Conservation (phyloP, 2,113 vertebrate species). For the Zootoca vivipara region DNA sequence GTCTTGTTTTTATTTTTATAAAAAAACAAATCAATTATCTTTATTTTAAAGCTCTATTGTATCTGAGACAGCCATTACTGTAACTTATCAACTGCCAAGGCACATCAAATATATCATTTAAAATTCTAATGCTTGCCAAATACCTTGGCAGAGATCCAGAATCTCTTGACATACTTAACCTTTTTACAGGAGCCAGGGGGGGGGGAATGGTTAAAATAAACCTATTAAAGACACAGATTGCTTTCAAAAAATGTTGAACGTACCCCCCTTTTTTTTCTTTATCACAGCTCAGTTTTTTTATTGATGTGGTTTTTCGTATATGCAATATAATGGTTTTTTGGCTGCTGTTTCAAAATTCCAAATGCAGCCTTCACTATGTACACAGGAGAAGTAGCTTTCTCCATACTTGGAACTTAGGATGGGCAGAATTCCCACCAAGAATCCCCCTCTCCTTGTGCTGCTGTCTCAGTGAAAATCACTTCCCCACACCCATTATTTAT, state of each 20-base stretch:
- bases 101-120: conserved; percentile 38
- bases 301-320: neutral
- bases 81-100: conserved; percentile 45
- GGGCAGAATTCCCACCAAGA: too few relatives aligned
- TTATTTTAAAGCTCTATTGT: conserved; percentile 50
- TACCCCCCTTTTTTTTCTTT: neutral
- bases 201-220: conserved; percentile 29
- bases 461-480: neutral
- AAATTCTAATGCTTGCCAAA: conserved; percentile 39
- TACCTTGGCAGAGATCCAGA: conserved; percentile 49
- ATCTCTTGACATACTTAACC: conserved; percentile 38
- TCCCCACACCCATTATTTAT: too few relatives aligned
- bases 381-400: neutral
- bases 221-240: conserved; percentile 47
- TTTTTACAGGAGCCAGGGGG: conserved; percentile 28
- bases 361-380: neutral
- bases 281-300: conserved; percentile 4
- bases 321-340: conserved; percentile 6
- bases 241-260: conserved; percentile 45
- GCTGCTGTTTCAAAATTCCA: neutral
- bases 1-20: conserved; percentile 18
- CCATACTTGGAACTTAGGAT: too few relatives aligned
- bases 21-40: conserved; percentile 51
- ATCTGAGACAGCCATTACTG: neutral
- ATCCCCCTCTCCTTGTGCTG: neutral